These are phyloP conservation scores for Coluber constrictor DNA, from an alignment of 2,797 vertebrate species.

Conservation along the genomic window DNA sequence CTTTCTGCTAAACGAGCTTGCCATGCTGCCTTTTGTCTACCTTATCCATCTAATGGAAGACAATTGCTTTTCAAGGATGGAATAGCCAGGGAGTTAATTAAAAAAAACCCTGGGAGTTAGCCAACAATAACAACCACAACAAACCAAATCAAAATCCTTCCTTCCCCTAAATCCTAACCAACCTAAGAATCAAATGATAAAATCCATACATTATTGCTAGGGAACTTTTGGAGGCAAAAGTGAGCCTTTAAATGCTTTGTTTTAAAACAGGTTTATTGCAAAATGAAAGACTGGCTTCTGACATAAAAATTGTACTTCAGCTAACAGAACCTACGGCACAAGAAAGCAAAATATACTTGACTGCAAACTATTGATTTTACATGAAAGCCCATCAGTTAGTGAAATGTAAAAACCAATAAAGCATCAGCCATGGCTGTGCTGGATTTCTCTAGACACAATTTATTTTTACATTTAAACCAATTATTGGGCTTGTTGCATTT, in stretches of 20 bases:
- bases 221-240: conserved; percentile 54
- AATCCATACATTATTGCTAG: conserved; percentile 66
- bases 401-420: conserved; percentile 72
- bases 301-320: conserved; percentile 57
- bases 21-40: conserved; percentile 55
- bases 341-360: conserved; percentile 69
- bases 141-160: not conserved
- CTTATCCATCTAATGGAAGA: conserved; percentile 69
- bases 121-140: conserved; percentile 50
- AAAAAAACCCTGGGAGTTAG: conserved; percentile 63
- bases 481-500: conserved; percentile 68
- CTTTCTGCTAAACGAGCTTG: conserved; percentile 55
- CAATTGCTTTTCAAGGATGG: conserved; percentile 69
- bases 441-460: conserved; percentile 69
- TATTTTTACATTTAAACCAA: conserved; percentile 74
- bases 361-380: conserved; percentile 69
- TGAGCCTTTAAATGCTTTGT: conserved; percentile 54
- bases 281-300: conserved; percentile 55
- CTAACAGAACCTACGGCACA: conserved; percentile 48
- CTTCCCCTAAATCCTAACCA: not conserved
- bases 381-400: conserved; percentile 72
- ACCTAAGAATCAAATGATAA: conserved; percentile 58
- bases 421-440: conserved; percentile 58
- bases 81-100: conserved; percentile 73
- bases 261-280: conserved; percentile 56